Percentiles rank a stretch among this genome's conserved stretches.
Evolutionary conservation across 2,888 invertebrate species (phyloP).

Genomic region (Limnephilus marmoratus): DNA sequence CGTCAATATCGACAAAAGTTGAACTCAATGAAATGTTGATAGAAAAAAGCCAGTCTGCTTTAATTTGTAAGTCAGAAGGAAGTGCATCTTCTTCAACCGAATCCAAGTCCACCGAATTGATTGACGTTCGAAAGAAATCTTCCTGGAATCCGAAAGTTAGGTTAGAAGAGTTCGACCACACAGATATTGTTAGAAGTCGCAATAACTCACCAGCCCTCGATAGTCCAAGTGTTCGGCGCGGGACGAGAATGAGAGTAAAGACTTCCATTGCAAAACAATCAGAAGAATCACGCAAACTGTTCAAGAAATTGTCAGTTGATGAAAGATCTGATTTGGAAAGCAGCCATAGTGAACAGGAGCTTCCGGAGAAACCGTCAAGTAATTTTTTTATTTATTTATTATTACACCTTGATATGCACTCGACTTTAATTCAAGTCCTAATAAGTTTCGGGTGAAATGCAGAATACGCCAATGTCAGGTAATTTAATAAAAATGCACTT

Average conservation of each 20-base stretch:
- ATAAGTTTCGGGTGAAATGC: too few relatives aligned
- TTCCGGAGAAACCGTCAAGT: conserved; percentile 72
- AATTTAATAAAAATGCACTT: too few relatives aligned
- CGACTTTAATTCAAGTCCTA: too few relatives aligned
- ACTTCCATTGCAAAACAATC: conserved; percentile 51
- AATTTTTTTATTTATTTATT: conserved; percentile 29
- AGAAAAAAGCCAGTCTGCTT: background rate
- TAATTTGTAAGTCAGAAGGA: background rate
- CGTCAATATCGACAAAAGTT: background rate
- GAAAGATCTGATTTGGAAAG: conserved; percentile 48
- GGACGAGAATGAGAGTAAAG: conserved; percentile 58
- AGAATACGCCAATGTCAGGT: too few relatives aligned
- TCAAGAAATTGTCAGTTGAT: conserved; percentile 51
- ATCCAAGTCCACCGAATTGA: background rate
- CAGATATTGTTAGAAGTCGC: conserved; percentile 7
- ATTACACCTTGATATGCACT: background rate
- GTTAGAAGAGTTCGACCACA: conserved; percentile 25
- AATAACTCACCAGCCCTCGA: conserved; percentile 26
- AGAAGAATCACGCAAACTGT: conserved; percentile 51
- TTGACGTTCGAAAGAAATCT: conserved; percentile 25
- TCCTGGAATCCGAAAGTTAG: conserved; percentile 54
- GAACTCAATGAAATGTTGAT: background rate
- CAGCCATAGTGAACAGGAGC: conserved; percentile 62
- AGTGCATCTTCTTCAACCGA: conserved; percentile 11
- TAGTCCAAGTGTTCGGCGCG: conserved; percentile 44